phyloP scores from a whole-genome alignment of 1,140 invertebrate species.

The Rhyzopertha dominica region DNA sequence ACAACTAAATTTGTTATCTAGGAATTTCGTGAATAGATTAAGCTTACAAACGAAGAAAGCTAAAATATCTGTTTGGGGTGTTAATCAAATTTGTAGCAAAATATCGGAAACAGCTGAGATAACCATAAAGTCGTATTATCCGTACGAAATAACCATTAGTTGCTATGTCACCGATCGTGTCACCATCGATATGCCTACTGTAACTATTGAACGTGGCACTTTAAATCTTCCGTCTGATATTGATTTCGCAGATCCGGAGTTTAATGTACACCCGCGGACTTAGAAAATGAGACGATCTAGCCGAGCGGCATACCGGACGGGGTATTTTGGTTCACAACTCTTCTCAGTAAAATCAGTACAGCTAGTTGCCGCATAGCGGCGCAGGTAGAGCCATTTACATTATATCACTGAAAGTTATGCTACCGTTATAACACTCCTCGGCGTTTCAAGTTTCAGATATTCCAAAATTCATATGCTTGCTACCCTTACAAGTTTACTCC shows the following conservation, averaged over 20 bases:
- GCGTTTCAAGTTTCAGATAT: no score
- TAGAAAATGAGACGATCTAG: no score
- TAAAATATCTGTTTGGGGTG: neutral
- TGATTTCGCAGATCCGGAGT: constrained; percentile 4
- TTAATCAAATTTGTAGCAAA: neutral
- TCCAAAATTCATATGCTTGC: no score
- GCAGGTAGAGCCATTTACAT: no score
- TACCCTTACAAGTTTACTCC: no score
- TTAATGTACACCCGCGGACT: neutral
- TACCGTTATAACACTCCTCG: no score
- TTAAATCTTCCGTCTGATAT: constrained; percentile 4
- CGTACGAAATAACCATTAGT: neutral
- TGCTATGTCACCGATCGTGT: neutral
- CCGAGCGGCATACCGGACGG: no score
- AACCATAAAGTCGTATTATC: neutral
- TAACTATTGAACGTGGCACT: neutral
- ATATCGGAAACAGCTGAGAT: neutral
- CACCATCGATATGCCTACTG: neutral
- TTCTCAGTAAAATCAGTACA: no score
- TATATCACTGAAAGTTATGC: no score
- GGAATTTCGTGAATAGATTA: constrained; percentile 7
- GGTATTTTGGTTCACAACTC: no score
- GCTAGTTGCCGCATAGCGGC: no score
- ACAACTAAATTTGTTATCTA: constrained; percentile 15
- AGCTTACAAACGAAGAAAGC: neutral